Base-by-base conservation (phyloP, 2,797 vertebrate genomes). In the Pithecia hirsuta region DNA sequence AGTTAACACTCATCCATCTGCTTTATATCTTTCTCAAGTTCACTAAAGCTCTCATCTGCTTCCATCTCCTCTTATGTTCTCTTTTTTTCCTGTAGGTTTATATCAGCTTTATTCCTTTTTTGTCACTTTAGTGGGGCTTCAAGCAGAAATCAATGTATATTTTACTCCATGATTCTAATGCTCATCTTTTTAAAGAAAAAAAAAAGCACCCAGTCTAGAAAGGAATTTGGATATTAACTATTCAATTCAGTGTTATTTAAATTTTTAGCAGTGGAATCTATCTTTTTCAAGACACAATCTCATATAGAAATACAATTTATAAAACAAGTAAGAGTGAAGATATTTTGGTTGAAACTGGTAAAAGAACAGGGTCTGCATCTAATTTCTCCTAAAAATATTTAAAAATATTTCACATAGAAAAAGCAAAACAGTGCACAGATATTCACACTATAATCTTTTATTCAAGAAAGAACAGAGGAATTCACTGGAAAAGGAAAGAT, bases 271-370 rank as follows among this genome's bases (percentile, higher is more conserved):
- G n/a, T 55, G 20, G 11, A 57, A 72, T 89, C 48, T 41, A 55
- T 79, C 52, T 82, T 93, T 97, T 93, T 83, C 33, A 96, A 93
- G 84, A 81, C 1, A 86, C 1, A 81, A 39, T 80, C 70, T 72
- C 59, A 76, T 52, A 55, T 64, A 82, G 72, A 95, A 96, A 89
- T 55, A 59, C 78, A 90, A 91, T 91, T 91, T 94, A 36, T 88
- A 92, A 91, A 82, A 74, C 19, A 96, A 52, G 48, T 55, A 76
- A 59, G 14, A 92, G 48, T 80, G 48, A 76, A 81, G 57, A n/a
- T 72, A 55, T 81, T 92, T 97, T 92, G 50, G 33, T 64, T 84
- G 50, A 64, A 94, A 50, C 36, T 90, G 59, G 33, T 48, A 87
- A 93, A 87, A 22, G 52, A 96, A 61, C 72, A 92, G 28, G 59